Base-by-base conservation (phyloP, 2,113 vertebrate genomes). In the Eonycteris spelaea region DNA sequence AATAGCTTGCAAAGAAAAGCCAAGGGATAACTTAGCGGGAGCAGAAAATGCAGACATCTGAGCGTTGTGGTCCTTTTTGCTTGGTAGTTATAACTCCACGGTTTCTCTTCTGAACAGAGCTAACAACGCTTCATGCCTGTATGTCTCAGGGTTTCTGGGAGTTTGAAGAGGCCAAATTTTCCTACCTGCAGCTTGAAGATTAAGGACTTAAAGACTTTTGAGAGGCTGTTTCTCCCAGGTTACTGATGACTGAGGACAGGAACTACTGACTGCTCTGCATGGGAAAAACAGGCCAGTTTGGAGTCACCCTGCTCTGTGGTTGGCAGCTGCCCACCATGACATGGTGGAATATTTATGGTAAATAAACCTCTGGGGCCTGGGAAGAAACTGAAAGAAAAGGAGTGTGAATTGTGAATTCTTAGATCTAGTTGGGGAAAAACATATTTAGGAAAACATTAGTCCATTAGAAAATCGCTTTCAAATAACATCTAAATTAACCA, bases 101-200 rank as follows among this genome's bases (percentile, higher is more conserved):
- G 11, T 73, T 87, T 80, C 83, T 95, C 48, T 87, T 73, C 70
- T 87, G 70, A 94, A 86, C 53, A 96, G 78, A 96, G 68, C 70
- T 53, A 85, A 92, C 35, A 80, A 55, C 7, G 45, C 67, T 35
- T 94, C 16, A 0, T 75, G 77, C 38, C 59, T 94, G 9, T 65
- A 19, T 82, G 92, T 92, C 94, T 82, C 92, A 35, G 33, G 78
- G 86, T 70, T 86, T 91, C 86, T 83, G 77, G 61, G 85, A 97
- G 16, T 96, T 94, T 40, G 73, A 93, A 83, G 71, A 86, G n/a
- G 86, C 89, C 67, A 95, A 89, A 48, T 71, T 95, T 95, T 91
- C 51, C 73, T 86, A 96, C 85, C 97, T 96, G 96, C 65, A 91
- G 71, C 82, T 95, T 93, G 68, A 91, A 97, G 95, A 98, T 94